Evolutionary conservation across 2,113 vertebrate genomes (phyloP), one percentile per base, ranked within the genome.

Genomic region (Mungos mungo): DNA sequence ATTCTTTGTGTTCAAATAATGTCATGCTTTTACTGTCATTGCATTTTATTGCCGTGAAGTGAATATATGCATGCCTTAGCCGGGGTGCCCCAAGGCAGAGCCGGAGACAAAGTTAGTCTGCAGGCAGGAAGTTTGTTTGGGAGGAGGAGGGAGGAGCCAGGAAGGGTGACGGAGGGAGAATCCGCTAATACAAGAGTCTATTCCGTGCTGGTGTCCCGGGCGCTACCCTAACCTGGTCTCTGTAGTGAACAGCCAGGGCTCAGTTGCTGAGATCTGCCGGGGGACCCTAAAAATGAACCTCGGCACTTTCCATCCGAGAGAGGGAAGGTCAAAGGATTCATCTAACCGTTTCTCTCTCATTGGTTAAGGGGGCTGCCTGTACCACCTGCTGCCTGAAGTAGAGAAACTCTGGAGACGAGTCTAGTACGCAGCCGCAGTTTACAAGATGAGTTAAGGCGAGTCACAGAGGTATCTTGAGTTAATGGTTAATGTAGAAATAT

Each of bases 141-240:
- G 25, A 79, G n/a, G 33, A 77, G 2, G 71, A 66, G 3, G 27
- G 33, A 84, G 7, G 7, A 1, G 12, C 7, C 8, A 6, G 79
- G n/a, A 84, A 83, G 13, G 27, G 12, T 4, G 10, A 71, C 9
- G 13, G n/a, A 54, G 33, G 35, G 3, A 66, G 38, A 87, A 4
- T 9, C 45, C 45, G 9, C 16, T 7, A 7, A 4, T 9, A 0
- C 18, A 18, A 85, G 92, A 66, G 15, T 71, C 31, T 69, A 7
- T 66, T 12, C 13, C 14, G 2, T 1, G 0, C 9, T 35, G 18
- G 41, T 3, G 7, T 33, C 18, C 38, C 0, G 16, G 2, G 4
- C 3, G 1, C 16, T 11, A 16, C 41, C 38, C 3, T 7, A n/a
- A 47, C 60, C 16, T 38, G 54, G 15, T n/a, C 31, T 57, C 12